Base-by-base conservation (phyloP, 2,888 invertebrate species). In the Pantelozetes paolii region DNA sequence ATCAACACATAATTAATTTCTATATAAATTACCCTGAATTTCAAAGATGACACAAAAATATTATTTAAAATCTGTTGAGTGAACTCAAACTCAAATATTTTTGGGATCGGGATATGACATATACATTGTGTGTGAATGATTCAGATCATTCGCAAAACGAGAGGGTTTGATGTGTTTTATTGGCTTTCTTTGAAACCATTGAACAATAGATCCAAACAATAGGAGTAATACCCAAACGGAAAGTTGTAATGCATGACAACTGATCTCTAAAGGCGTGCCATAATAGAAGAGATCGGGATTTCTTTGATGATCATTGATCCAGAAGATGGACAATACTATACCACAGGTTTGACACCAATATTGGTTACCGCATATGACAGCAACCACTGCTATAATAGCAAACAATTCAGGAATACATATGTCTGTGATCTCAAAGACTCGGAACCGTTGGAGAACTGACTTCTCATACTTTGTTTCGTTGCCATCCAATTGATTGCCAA, bases 221-320 rank as follows among this genome's bases (percentile, higher is more conserved):
- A 73, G 28, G n/a, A 73, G 45, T 26, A 73, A 28, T 11, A 42
- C 40, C 73, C 67, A 73, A 30, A 54, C 45, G 11, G 11, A 18
- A 8, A 73, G 70, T n/a, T 69, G 73, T 50, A 73, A 69, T 20
- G 73, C 73, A 26, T 73, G 73, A 32, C 28, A 30, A 45, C 48
- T 42, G n/a, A 70, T 42, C 26, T 32, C 18, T 1, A 48, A 32
- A 48, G 73, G n/a, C 9, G 45, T 28, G 15, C 36, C 40, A 13
- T 23, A 73, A 48, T 36, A 20, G n/a, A 69, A 67, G n/a, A 73
- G 36, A 20, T 50, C 20, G 8, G 73, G 73, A 20, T 15, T 11
- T 36, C 67, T 30, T 69, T 73, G 73, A n/a, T 73, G 73, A n/a
- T 69, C 67, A 50, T 54, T 48, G 30, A 73, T 73, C 73, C 73